phyloP scores from a whole-genome alignment of 2,113 vertebrate species.

The Baryphthengus martii region DNA sequence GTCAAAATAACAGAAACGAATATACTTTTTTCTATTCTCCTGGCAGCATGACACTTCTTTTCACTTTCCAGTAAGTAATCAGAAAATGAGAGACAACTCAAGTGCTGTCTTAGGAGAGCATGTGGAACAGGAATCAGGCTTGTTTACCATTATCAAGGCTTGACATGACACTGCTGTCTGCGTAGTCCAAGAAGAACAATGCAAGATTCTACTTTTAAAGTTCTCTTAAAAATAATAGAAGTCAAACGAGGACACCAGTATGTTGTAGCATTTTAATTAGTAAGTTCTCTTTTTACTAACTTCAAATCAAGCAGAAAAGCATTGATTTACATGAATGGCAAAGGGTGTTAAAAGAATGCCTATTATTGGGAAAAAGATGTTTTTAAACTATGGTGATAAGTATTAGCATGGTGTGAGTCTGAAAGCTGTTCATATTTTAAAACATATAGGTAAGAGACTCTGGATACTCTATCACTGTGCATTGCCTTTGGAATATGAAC shows the following conservation, averaged over 20 bases:
- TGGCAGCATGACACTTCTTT: background rate
- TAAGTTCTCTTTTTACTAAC: background rate
- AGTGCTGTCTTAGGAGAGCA: background rate
- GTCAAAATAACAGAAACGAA: background rate
- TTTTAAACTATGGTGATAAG: background rate
- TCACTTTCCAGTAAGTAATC: background rate
- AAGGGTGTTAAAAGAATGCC: background rate
- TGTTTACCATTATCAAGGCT: background rate
- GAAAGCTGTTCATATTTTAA: background rate
- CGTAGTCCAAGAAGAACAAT: background rate
- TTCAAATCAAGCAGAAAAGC: background rate
- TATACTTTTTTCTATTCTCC: background rate
- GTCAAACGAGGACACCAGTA: background rate
- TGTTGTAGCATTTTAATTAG: background rate
- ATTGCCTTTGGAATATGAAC: background rate
- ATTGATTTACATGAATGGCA: background rate
- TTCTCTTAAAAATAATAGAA: background rate
- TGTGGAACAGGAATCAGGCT: background rate
- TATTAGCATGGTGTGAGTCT: background rate
- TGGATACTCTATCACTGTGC: background rate
- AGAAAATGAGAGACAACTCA: background rate
- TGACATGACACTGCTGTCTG: background rate
- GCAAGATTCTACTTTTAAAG: background rate
- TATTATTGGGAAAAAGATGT: background rate
- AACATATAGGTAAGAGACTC: background rate